Conservation (phyloP, 2,797 vertebrate genomes). For the Pteropus rufus region DNA sequence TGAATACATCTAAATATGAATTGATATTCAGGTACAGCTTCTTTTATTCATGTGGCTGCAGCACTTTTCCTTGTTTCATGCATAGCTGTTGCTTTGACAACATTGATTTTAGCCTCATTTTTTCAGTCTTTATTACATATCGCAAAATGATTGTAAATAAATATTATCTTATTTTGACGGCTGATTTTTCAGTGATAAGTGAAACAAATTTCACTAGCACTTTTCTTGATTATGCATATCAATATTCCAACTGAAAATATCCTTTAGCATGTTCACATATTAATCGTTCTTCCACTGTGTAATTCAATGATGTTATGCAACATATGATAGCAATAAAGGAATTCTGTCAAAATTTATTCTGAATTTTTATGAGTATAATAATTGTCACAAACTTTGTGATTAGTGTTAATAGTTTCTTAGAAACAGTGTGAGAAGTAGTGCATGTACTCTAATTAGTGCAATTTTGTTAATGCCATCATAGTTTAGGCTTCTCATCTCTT, state of each 20-base stretch:
- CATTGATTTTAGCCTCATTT: background rate
- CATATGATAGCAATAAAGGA: background rate
- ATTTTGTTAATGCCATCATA: conserved; percentile 14
- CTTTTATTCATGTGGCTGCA: background rate
- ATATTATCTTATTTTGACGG: conserved; percentile 8
- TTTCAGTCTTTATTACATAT: conserved; percentile 5
- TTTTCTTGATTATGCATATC: background rate
- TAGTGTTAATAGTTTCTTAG: background rate
- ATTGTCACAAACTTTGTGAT: background rate
- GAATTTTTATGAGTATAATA: background rate
- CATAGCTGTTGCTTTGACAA: background rate
- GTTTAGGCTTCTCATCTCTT: background rate
- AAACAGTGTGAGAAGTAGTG: background rate
- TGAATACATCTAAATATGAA: background rate
- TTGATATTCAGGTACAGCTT: conserved; percentile 1
- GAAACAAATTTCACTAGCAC: background rate
- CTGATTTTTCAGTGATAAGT: background rate
- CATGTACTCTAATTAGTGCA: background rate
- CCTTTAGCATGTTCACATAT: background rate
- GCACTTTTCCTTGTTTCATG: background rate
- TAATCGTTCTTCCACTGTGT: background rate
- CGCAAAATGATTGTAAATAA: background rate
- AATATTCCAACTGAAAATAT: background rate
- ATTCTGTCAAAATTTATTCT: conserved; percentile 1
- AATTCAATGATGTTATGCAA: background rate